Conservation (phyloP, 2,113 vertebrate species). For the Dipodomys spectabilis region DNA sequence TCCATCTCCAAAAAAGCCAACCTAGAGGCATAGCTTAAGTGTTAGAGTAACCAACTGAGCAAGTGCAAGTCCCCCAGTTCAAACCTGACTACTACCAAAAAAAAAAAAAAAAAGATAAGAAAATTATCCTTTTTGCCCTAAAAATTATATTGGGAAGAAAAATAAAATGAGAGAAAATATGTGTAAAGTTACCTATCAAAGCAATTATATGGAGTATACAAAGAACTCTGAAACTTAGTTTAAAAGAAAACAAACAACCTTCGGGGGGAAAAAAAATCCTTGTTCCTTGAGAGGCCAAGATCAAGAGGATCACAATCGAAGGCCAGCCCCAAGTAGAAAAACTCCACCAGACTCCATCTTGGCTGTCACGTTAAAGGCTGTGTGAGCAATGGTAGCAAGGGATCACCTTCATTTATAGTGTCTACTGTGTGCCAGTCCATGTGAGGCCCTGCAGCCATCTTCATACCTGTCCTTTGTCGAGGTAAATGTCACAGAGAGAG, state of each 20-base stretch:
- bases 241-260: too few relatives aligned
- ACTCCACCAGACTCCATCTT: neutral
- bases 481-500: neutral
- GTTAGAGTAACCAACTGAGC: too few relatives aligned
- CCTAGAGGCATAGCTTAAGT: too few relatives aligned
- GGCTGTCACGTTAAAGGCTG: neutral
- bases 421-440: neutral
- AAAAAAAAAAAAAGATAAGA: neutral
- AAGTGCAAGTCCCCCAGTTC: too few relatives aligned
- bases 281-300: neutral
- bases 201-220: neutral
- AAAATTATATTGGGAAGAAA: neutral
- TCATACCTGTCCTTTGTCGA: neutral
- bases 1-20: too few relatives aligned
- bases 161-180: conserved; percentile 1
- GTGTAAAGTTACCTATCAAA: neutral
- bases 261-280: neutral
- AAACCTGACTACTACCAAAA: neutral
- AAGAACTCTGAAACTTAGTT: neutral
- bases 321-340: neutral
- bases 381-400: too few relatives aligned
- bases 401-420: neutral
- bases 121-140: neutral
- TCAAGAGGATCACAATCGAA: neutral
- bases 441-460: neutral